These are phyloP conservation scores for Lethrus apterus DNA, from an alignment of 1,140 invertebrate species.

Conservation along the genomic window DNA sequence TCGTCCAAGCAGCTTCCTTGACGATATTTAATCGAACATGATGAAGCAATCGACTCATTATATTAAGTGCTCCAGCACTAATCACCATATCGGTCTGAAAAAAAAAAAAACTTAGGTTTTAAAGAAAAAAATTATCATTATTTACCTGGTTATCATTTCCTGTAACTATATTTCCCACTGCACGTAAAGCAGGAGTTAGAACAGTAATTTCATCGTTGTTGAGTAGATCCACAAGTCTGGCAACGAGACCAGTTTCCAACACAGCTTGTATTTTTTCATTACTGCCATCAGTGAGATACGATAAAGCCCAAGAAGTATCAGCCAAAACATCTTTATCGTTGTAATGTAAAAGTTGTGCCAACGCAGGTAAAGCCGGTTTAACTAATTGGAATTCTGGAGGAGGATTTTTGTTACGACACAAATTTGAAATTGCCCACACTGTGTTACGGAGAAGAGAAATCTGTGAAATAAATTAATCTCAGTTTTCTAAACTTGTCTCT, in stretches of 20 bases:
- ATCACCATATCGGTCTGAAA: conserved; percentile 86
- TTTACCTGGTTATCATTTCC: conserved; percentile 66
- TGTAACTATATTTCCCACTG: conserved; percentile 82
- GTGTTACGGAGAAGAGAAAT: conserved; percentile 30
- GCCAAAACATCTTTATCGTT: conserved; percentile 71
- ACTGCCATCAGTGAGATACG: conserved; percentile 89
- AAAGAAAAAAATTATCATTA: conserved; percentile 3
- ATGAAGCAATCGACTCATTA: conserved; percentile 64
- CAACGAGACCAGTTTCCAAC: conserved; percentile 61
- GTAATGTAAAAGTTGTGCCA: conserved; percentile 70
- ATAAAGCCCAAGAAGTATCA: conserved; percentile 95
- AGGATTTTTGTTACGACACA: conserved; percentile 89
- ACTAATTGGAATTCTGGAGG: conserved; percentile 70
- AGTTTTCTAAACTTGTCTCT: no score
- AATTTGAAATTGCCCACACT: conserved; percentile 83
- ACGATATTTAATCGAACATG: conserved; percentile 62
- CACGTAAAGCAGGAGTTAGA: conserved; percentile 83
- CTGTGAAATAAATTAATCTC: not conserved
- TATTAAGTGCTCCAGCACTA: conserved; percentile 64
- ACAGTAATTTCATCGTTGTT: conserved; percentile 63
- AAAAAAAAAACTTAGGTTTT: conserved; percentile 7
- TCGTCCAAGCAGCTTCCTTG: conserved; percentile 97
- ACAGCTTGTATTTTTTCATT: conserved; percentile 90
- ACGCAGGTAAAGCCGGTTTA: conserved; percentile 69
- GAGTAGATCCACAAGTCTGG: conserved; percentile 63